Evolutionary conservation across 2,888 invertebrate species (phyloP), one percentile per base, ranked within the genome.

Genomic region (Chloroclystis v-ata): DNA sequence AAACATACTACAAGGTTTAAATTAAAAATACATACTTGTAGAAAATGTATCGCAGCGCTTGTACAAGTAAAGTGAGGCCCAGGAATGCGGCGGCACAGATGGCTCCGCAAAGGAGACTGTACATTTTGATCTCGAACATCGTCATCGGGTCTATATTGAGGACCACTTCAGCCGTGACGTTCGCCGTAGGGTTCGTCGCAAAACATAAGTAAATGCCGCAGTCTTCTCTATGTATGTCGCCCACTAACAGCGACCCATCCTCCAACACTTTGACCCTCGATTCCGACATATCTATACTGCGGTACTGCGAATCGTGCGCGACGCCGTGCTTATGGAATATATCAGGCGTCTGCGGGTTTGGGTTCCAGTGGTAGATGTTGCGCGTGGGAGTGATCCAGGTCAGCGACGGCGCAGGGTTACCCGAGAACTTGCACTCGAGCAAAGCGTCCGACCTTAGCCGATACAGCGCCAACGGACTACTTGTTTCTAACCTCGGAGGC

Each of bases 171-270:
- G 91, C 90, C 1, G 96, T 93, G 24, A 90, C 86, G 74, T 96
- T 96, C 43, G 94, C 94, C 56, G 94, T 89, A 10, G 95, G 92
- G 83, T 97, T 97, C 64, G 93, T 91, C 30, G 95, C 97, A 69
- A 93, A 92, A 74, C 97, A 98, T 52, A 92, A 90, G 83, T 97
- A 98, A 20, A 91, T 85, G 42, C 97, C 97, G 61, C 94, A 93
- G 81, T 97, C 96, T 68, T 92, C 91, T 58, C 94, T 90, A 29
- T 92, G 91, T 48, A 94, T 89, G 58, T 91, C 89, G 47, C 86
- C 87, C 54, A 97, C 92, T 60, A 91, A 90, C 46, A 97, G 83
- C 11, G 94, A 93, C 13, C 97, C 97, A 70, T 96, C 94, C 16
- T 92, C 91, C 37, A 93, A 87, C 28, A 96, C 80, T 54, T 88